Conservation (phyloP, 2,797 vertebrate species). For the Ptychobarbus kaznakovi region DNA sequence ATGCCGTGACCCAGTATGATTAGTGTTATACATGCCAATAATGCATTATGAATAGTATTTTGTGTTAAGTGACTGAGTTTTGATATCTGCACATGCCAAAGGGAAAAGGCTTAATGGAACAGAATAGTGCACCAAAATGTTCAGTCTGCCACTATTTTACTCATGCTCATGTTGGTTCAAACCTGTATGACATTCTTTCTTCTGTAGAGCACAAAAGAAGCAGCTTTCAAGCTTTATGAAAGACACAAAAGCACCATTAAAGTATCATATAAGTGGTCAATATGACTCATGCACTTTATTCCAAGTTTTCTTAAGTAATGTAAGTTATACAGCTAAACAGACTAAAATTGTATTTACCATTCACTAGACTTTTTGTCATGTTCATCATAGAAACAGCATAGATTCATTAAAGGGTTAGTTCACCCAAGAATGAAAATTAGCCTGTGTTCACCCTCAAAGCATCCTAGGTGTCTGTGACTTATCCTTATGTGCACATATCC, state of each 20-base stretch:
- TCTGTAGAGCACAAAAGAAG: background rate
- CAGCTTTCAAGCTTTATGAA: background rate
- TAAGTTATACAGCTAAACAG: background rate
- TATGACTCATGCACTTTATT: background rate
- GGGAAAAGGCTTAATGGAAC: background rate
- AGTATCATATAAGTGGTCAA: background rate
- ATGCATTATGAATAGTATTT: conserved; percentile 53
- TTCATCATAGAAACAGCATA: background rate
- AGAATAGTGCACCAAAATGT: conserved; percentile 6
- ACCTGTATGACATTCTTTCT: background rate
- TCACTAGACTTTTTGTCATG: background rate
- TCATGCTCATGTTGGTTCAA: background rate
- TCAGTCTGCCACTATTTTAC: conserved; percentile 4
- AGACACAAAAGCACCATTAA: background rate
- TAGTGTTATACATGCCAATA: conserved; percentile 61
- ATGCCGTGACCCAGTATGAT: conserved; percentile 26
- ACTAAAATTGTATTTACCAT: background rate
- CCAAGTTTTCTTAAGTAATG: background rate
- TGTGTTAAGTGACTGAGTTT: conserved; percentile 28
- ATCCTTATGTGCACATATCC: no score
- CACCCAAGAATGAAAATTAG: no score
- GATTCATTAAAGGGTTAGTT: background rate
- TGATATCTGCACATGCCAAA: conserved; percentile 30
- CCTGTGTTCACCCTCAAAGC: no score
- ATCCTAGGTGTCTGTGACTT: no score